A percentile compares a stretch with the other conserved stretches of the same genome.
phyloP scores from a whole-genome alignment of 2,113 vertebrate genomes.

The Phalacrocorax brasilianus region DNA sequence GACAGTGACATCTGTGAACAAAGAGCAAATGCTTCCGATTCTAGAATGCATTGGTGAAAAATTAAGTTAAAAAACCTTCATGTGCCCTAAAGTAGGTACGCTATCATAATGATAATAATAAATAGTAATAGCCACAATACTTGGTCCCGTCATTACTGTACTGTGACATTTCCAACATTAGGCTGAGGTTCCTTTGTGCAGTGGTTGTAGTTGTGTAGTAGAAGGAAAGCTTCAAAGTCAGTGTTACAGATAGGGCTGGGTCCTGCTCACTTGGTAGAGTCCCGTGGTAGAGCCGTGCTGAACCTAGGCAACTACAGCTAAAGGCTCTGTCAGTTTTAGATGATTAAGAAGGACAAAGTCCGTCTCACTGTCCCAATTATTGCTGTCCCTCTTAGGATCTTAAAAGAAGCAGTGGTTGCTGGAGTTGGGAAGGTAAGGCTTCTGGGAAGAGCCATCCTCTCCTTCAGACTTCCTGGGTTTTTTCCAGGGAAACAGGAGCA shows the following conservation, averaged over 20 bases:
- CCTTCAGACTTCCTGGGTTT: not conserved
- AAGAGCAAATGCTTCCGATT: constrained; percentile 24
- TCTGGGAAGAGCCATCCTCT: not conserved
- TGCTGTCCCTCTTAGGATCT: not conserved
- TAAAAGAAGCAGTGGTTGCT: not conserved
- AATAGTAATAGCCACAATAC: not conserved
- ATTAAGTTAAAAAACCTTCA: not conserved
- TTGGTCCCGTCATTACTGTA: not conserved
- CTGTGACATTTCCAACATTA: not conserved
- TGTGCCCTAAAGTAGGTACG: not conserved
- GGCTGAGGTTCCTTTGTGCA: not conserved
- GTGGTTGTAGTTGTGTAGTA: not conserved
- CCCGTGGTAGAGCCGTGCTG: not conserved
- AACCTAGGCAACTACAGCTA: not conserved
- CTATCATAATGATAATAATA: not conserved
- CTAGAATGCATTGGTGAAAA: constrained; percentile 10
- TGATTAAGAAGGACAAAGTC: not conserved
- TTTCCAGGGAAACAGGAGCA: not conserved
- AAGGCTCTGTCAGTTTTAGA: not conserved
- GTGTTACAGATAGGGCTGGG: not conserved
- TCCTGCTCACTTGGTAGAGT: not conserved
- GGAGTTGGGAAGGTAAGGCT: not conserved
- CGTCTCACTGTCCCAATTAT: not conserved
- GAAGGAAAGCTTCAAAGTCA: not conserved
- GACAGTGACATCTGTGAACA: not conserved